Evolutionary conservation across 2,888 invertebrate species (phyloP).

Genomic region (Boloria selene): DNA sequence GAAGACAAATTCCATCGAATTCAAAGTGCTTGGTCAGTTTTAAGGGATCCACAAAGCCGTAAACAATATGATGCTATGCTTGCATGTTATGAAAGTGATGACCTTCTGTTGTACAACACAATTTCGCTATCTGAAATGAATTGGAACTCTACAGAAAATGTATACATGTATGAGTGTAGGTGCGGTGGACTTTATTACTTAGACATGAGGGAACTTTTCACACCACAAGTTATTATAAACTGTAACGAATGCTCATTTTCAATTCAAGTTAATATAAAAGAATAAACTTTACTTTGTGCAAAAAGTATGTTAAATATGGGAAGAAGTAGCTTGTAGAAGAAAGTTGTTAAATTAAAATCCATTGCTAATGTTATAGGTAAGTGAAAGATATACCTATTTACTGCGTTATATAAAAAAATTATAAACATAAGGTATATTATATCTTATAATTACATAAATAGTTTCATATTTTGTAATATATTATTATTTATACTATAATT

Average conservation of each 20-base stretch:
- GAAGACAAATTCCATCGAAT: conserved; percentile 68
- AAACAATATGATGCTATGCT: conserved; percentile 85
- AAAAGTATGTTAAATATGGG: too few relatives aligned
- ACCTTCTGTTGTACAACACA: conserved; percentile 83
- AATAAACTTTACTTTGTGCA: conserved; percentile 10
- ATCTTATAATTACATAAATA: background rate
- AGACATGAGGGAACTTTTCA: conserved; percentile 46
- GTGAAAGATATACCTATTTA: too few relatives aligned
- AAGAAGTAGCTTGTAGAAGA: too few relatives aligned
- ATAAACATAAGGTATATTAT: background rate
- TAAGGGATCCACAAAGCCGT: conserved; percentile 83
- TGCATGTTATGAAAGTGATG: conserved; percentile 81
- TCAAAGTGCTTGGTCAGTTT: conserved; percentile 87
- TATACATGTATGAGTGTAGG: conserved; percentile 84
- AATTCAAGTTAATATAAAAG: conserved; percentile 75
- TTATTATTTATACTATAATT: too few relatives aligned
- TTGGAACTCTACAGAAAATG: conserved; percentile 55
- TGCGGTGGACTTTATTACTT: conserved; percentile 86
- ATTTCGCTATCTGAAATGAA: conserved; percentile 77
- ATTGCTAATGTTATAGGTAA: too few relatives aligned
- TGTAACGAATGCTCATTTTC: conserved; percentile 90
- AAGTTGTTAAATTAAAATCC: too few relatives aligned
- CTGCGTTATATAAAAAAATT: too few relatives aligned
- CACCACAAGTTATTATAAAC: conserved; percentile 76
- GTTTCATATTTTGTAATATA: too few relatives aligned